Percentiles rank a stretch among this genome's conserved stretches.
These are phyloP conservation scores for Monoplex corrugatus DNA, from an alignment of 2,888 invertebrate genomes.

Conservation along the genomic window DNA sequence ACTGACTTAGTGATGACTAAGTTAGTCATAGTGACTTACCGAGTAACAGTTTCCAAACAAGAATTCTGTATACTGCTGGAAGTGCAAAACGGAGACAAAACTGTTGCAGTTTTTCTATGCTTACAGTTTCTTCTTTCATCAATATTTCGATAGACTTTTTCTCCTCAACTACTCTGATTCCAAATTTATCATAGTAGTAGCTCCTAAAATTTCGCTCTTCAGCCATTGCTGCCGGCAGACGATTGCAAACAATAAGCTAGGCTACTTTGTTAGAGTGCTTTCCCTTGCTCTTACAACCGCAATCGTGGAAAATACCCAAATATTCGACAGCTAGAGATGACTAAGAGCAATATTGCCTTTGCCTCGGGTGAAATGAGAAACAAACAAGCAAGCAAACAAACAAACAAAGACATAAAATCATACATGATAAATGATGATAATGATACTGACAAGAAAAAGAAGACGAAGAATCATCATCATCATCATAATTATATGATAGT, in stretches of 20 bases:
- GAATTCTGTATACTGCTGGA: conserved; percentile 89
- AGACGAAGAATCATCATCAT: too few species aligned
- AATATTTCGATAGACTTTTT: conserved; percentile 94
- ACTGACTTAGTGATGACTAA: too few species aligned
- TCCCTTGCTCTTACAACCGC: too few species aligned
- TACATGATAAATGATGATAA: too few species aligned
- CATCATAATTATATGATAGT: too few species aligned
- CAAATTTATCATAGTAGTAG: conserved; percentile 86
- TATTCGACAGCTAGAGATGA: too few species aligned
- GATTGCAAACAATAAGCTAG: neutral
- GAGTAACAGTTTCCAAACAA: conserved; percentile 93
- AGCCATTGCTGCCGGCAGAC: neutral
- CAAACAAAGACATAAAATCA: too few species aligned
- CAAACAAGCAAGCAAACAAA: too few species aligned
- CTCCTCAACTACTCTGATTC: conserved; percentile 91
- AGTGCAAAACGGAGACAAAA: conserved; percentile 93
- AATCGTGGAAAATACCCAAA: too few species aligned
- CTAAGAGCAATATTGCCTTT: too few species aligned
- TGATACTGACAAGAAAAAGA: too few species aligned
- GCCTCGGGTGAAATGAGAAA: too few species aligned
- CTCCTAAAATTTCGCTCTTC: conserved; percentile 82
- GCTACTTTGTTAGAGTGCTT: neutral
- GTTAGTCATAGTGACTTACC: conserved; percentile 84
- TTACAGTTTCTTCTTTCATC: conserved; percentile 91
- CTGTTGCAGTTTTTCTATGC: conserved; percentile 90